These are phyloP conservation scores for Pachyrhynchus sulphureomaculatus DNA, from an alignment of 1,140 invertebrate species.

Conservation along the genomic window DNA sequence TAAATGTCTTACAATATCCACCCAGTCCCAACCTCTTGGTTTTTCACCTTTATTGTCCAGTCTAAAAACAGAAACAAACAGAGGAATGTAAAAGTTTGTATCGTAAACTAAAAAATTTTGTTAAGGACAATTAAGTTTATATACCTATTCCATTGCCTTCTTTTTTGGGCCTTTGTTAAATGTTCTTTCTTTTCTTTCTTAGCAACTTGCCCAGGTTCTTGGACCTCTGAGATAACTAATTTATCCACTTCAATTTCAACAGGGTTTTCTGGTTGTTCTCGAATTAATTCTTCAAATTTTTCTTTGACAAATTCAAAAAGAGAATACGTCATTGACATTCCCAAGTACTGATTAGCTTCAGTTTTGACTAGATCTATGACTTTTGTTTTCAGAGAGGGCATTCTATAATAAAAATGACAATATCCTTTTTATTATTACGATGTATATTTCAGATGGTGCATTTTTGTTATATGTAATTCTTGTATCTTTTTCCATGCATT, in stretches of 20 bases:
- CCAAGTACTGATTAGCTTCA: constrained; percentile 79
- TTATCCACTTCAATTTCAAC: constrained; percentile 51
- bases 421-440: too few relatives aligned
- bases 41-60: constrained; percentile 80
- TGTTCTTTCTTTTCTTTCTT: constrained; percentile 70
- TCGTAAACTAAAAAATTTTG: too few relatives aligned
- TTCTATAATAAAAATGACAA: constrained; percentile 54
- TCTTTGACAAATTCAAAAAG: constrained; percentile 92
- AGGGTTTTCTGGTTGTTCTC: constrained; percentile 63
- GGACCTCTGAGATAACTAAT: constrained; percentile 47
- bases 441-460: too few relatives aligned
- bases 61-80: constrained; percentile 39
- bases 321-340: constrained; percentile 91
- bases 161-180: constrained; percentile 89
- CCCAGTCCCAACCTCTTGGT: constrained; percentile 90
- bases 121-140: too few relatives aligned
- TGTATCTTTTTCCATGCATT: too few relatives aligned
- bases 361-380: constrained; percentile 64
- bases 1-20: constrained; percentile 92
- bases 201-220: neutral
- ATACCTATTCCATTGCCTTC: constrained; percentile 74
- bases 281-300: constrained; percentile 69
- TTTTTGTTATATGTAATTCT: too few relatives aligned
- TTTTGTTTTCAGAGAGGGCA: constrained; percentile 70
- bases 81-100: too few relatives aligned